These are phyloP conservation scores for Machimus rusticus DNA, from an alignment of 2,888 invertebrate species.

Conservation along the genomic window DNA sequence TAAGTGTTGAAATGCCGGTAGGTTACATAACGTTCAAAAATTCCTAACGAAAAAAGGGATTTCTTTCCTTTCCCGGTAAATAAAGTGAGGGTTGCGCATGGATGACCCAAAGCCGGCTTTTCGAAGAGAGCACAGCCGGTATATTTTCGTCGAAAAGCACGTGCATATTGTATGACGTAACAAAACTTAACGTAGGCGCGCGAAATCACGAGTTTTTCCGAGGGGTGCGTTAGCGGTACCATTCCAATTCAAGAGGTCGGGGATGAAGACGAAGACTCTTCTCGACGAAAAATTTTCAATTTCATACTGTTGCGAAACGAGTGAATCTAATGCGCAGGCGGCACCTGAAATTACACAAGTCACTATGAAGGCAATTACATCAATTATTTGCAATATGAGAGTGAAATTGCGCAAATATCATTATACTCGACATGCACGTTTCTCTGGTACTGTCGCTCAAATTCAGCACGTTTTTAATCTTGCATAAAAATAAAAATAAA, in stretches of 20 bases:
- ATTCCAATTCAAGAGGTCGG: too few relatives aligned
- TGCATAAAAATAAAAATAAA: neutral
- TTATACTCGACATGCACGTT: neutral
- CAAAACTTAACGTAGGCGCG: neutral
- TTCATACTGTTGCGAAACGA: constrained; percentile 9
- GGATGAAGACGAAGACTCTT: neutral
- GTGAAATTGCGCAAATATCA: neutral
- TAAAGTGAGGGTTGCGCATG: neutral
- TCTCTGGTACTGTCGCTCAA: neutral
- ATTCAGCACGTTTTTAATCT: neutral
- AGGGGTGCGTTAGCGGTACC: neutral
- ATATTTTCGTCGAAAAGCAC: constrained; percentile 33
- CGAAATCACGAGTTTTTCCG: neutral
- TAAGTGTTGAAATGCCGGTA: constrained; percentile 25
- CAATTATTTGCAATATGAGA: neutral
- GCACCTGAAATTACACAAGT: neutral
- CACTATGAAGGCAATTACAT: neutral
- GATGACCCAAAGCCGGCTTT: constrained; percentile 2
- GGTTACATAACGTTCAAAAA: constrained; percentile 22
- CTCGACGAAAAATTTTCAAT: neutral
- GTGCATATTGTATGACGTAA: constrained; percentile 10
- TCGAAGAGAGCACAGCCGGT: neutral
- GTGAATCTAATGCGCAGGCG: neutral
- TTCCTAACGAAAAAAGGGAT: neutral
- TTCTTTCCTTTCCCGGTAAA: neutral